These are phyloP conservation scores for Lepidotrigona ventralis DNA, from an alignment of 1,140 invertebrate genomes.

Conservation along the genomic window DNA sequence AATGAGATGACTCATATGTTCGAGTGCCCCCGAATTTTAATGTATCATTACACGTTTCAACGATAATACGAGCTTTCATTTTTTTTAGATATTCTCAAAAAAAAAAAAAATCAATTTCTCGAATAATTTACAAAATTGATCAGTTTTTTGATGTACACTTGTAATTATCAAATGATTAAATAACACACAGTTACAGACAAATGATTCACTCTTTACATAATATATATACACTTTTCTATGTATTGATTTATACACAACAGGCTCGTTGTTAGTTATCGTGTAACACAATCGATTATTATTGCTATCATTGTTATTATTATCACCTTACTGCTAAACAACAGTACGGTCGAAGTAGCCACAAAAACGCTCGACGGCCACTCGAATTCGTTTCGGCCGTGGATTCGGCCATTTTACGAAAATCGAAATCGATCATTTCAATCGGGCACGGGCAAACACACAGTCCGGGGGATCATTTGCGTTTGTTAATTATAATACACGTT, in stretches of 20 bases:
- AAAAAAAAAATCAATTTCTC: too few species aligned
- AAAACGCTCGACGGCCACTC: neutral
- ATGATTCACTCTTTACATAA: too few species aligned
- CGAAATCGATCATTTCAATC: neutral
- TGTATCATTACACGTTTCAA: too few species aligned
- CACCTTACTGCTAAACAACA: neutral
- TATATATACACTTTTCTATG: neutral
- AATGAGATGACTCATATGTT: too few species aligned
- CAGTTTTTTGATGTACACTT: too few species aligned
- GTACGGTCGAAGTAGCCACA: neutral
- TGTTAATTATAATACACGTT: conserved; percentile 38
- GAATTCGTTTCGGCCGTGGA: neutral
- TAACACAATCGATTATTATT: neutral
- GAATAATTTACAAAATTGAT: too few species aligned
- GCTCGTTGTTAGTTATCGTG: too few species aligned
- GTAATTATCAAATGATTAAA: too few species aligned
- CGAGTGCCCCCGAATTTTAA: too few species aligned
- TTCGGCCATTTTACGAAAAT: neutral
- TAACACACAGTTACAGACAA: too few species aligned
- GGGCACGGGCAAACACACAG: neutral
- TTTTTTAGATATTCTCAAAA: too few species aligned
- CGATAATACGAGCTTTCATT: too few species aligned
- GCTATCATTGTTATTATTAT: neutral
- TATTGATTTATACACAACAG: neutral
- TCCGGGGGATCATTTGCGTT: neutral